Evolutionary conservation across 2,113 vertebrate species (phyloP), one percentile per base, ranked within the genome.

Genomic region (Pseudorhombus dupliciocellatus): DNA sequence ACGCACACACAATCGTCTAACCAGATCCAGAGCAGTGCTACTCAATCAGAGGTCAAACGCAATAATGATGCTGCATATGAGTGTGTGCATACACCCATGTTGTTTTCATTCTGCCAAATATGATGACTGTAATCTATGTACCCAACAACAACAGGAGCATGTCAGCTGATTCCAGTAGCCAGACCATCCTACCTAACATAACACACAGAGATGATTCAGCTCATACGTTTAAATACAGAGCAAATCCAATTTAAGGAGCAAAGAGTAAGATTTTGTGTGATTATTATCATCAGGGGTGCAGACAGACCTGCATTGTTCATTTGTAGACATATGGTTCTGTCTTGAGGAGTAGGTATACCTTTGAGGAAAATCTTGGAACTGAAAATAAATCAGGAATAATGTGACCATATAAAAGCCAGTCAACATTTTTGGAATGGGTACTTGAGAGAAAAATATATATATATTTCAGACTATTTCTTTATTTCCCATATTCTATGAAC

Each of bases 11-110:
- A 60, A 71, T 54, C 21, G 55, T 53, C 66, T 81, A 88, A 85
- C 78, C 80, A 81, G 61, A 84, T 81, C 73, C 79, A 89, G 77
- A 85, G 57, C 64, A 25, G n/a, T 50, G 55, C 66, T 70, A 24
- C 64, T 66, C 72, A 75, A 75, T 86, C 77, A 66, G 66, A 75
- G 80, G 76, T 86, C 83, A 85, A 79, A 79, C 18, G 6, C 54
- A 62, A 71, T 67, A 46, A 22, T 21, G 57, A 50, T 37, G 26
- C 62, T 70, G 59, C 53, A 70, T 55, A 22, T 4, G 11, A 51
- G 44, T 53, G 24, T 67, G 54, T 70, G 26, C 62, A 18, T 20
- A n/a, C 56, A 57, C 40, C 60, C 63, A 61, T 44, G 30, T 31
- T 54, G 58, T 50, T 83, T 56, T 67, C 66, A 37, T 10, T 11